phyloP scores from a whole-genome alignment of 2,888 invertebrate genomes.

The Spatulosminthurus flaviceps region DNA sequence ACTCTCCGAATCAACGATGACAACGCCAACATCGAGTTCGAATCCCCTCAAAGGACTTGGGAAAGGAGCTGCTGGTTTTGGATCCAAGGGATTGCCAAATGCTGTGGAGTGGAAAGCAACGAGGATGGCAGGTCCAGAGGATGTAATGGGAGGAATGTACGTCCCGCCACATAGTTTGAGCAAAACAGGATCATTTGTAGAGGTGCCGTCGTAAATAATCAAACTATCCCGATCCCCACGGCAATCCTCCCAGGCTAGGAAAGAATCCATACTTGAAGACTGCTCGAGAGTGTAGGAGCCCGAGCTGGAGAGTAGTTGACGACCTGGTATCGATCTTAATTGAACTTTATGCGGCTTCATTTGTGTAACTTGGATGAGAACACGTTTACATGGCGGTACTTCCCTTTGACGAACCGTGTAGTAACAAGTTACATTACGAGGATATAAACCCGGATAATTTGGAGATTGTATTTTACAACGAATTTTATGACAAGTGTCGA shows the following conservation, averaged over 20 bases:
- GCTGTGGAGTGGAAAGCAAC: constrained; percentile 89
- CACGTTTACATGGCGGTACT: constrained; percentile 88
- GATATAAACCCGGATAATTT: constrained; percentile 88
- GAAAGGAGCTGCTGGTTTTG: constrained; percentile 66
- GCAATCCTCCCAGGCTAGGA: constrained; percentile 79
- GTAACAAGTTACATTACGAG: constrained; percentile 91
- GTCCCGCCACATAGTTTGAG: constrained; percentile 88
- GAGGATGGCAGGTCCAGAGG: constrained; percentile 82
- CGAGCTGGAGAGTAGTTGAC: constrained; percentile 35
- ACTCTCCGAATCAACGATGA: constrained; percentile 87
- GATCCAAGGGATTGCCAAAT: constrained; percentile 78
- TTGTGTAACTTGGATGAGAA: constrained; percentile 86
- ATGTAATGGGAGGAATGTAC: constrained; percentile 77
- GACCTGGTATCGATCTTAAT: constrained; percentile 69
- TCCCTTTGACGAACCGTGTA: constrained; percentile 86
- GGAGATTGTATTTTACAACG: constrained; percentile 88
- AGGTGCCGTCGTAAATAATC: constrained; percentile 85
- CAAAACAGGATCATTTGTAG: constrained; percentile 82
- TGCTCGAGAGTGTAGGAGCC: constrained; percentile 31
- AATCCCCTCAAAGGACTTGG: constrained; percentile 74
- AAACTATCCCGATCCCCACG: constrained; percentile 77
- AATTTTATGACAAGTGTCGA: constrained; percentile 86
- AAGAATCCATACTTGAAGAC: constrained; percentile 48
- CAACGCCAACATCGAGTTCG: constrained; percentile 88
- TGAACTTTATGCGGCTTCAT: constrained; percentile 79